phyloP scores from a whole-genome alignment of 2,113 vertebrate species.

The Okapia johnstoni region DNA sequence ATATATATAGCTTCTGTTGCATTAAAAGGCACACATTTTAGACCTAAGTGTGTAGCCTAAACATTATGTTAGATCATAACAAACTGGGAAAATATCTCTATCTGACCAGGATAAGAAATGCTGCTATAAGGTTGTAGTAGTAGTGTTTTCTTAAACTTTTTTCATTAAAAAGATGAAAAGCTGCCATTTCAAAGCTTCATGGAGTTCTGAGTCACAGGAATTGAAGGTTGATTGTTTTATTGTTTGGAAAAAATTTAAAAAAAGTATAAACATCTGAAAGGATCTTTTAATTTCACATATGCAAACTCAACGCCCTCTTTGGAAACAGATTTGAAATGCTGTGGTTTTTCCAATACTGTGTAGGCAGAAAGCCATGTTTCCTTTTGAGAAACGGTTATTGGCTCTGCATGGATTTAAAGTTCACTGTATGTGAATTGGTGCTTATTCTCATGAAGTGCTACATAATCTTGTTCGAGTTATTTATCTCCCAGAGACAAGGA shows the following conservation, averaged over 20 bases:
- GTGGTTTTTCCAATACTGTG: not conserved
- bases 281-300: not conserved
- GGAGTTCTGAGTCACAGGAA: not conserved
- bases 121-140: not conserved
- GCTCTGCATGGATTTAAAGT: not conserved
- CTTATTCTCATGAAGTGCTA: not conserved
- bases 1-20: not conserved
- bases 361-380: not conserved
- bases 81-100: not conserved
- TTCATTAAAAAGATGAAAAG: slow-evolving; percentile 3
- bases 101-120: not conserved
- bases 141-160: not conserved
- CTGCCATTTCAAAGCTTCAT: not conserved
- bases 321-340: not conserved
- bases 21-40: not conserved
- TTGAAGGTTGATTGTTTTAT: not conserved
- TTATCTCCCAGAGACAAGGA: not conserved
- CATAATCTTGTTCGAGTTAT: not conserved
- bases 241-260: not conserved
- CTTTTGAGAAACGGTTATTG: slow-evolving; percentile 5
- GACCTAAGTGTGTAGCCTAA: not conserved
- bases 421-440: not conserved
- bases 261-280: not conserved
- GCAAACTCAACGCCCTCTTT: not conserved
- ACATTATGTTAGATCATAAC: not conserved